Evolutionary conservation across 1,140 invertebrate species (phyloP), one percentile per base, ranked within the genome.

Genomic region (Eciton burchellii): DNA sequence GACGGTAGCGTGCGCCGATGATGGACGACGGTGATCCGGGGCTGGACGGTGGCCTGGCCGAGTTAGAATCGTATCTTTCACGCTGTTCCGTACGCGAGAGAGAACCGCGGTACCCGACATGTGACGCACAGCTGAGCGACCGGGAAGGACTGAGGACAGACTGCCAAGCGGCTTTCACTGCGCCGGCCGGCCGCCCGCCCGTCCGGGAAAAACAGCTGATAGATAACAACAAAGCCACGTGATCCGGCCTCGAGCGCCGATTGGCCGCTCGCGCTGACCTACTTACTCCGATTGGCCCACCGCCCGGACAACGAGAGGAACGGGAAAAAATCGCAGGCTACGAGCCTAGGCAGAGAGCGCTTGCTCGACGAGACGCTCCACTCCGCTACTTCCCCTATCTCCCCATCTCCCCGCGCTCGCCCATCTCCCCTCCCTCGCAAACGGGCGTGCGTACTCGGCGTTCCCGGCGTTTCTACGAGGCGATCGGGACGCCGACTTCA

Each of bases 171-270:
- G 89, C 86, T 91, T 91, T 91, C 90, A 90, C 90, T 88, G 88
- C 91, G 88, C 89, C 89, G 90, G 88, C 88, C 88, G 91, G 90
- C 90, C 88, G 86, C 76, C 73, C 89, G 89, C 84, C 90, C 89
- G 89, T 90, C 90, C 91, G 92, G 92, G 92, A 90, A 92, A 93
- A 94, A 94, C 94, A 94, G 94, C 94, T 95, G 94, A 95, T 93
- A 94, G 94, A 95, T 94, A 95, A 95, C 95, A 95, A 95, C 94
- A 95, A 95, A 95, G 86, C 94, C 94, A 95, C 94, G 94, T 95
- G 94, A 94, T 87, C 86, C 86, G 87, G 88, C 86, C 89, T 77
- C 84, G 85, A 65, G 82, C 79, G 16, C 90, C 86, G 49, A 94
- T 93, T 93, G 93, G 93, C 56, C 66, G 85, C 3, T n/a, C 82